Conservation (phyloP, 2,797 vertebrate genomes). For the Protosalanx chinensis region DNA sequence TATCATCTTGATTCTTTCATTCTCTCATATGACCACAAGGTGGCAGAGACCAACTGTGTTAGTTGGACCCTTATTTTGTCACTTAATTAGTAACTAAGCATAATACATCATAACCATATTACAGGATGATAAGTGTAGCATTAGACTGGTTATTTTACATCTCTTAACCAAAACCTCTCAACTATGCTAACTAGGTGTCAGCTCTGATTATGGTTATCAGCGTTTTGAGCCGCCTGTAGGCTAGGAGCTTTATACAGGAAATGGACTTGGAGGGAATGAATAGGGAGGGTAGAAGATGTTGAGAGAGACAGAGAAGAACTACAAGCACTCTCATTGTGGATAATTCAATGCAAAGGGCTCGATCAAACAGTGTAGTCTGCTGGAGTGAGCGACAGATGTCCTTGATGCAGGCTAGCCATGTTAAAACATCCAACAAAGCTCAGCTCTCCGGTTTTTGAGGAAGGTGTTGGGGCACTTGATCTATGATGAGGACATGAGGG, state of each 20-base stretch:
- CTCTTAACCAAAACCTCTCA: neutral
- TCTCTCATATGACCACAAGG: conserved; percentile 18
- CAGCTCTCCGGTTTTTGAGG: neutral
- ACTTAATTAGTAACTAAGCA: neutral
- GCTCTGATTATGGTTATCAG: conserved; percentile 7
- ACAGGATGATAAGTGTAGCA: neutral
- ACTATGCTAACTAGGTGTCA: conserved; percentile 9
- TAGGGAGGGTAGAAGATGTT: neutral
- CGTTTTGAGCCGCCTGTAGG: conserved; percentile 10
- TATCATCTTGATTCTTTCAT: neutral
- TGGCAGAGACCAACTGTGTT: conserved; percentile 14
- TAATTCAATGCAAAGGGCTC: too few species aligned
- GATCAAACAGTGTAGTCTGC: neutral
- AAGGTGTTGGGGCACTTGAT: too few species aligned
- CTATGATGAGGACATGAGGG: neutral
- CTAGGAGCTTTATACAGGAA: conserved; percentile 2
- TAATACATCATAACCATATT: too few species aligned
- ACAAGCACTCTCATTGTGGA: too few species aligned
- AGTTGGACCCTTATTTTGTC: neutral
- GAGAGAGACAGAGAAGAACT: neutral
- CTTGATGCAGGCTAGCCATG: neutral
- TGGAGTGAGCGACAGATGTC: neutral
- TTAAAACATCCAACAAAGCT: neutral
- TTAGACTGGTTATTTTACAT: neutral
- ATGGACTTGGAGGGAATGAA: neutral